phyloP scores from a whole-genome alignment of 1,140 invertebrate genomes.

The Acromyrmex heyeri region DNA sequence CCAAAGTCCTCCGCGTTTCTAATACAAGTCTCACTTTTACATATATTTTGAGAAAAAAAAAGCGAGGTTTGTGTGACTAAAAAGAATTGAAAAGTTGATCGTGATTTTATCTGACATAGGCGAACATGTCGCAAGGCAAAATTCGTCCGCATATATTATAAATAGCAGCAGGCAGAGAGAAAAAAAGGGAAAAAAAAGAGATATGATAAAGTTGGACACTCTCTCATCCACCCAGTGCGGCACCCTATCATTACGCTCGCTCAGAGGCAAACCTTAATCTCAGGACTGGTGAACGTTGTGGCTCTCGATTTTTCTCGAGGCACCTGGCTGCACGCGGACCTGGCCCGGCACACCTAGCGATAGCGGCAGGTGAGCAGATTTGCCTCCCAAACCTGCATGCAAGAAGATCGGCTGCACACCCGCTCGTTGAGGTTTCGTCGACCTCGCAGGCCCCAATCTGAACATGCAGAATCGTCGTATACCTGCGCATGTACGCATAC shows the following conservation, averaged over 20 bases:
- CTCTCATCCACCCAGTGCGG: slow-evolving; percentile 45
- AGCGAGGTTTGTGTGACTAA: not conserved
- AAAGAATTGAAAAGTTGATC: slow-evolving; percentile 23
- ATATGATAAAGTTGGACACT: slow-evolving; percentile 50
- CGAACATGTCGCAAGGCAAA: slow-evolving; percentile 12
- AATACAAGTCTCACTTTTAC: not conserved
- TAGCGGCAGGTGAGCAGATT: slow-evolving; percentile 74
- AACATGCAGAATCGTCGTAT: slow-evolving; percentile 11
- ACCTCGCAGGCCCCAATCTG: slow-evolving; percentile 30
- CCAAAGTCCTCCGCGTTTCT: not conserved
- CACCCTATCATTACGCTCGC: slow-evolving; percentile 75
- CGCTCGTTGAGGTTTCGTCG: slow-evolving; percentile 51
- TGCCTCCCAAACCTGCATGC: slow-evolving; percentile 45
- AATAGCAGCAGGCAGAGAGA: not conserved
- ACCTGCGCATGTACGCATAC: slow-evolving; percentile 18
- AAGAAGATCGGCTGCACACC: not conserved
- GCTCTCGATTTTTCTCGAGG: slow-evolving; percentile 73
- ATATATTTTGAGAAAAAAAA: not conserved
- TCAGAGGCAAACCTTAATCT: slow-evolving; percentile 72
- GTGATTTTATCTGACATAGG: slow-evolving; percentile 16
- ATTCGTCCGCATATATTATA: slow-evolving; percentile 9
- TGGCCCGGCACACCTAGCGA: slow-evolving; percentile 35
- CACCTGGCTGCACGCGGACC: slow-evolving; percentile 75
- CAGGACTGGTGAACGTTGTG: slow-evolving; percentile 16
- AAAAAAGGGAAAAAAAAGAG: not conserved